Evolutionary conservation across 92 coral and sea anemone genomes (phyloP), one percentile per base, ranked within the genome.

Genomic region (Zoanthus sansibaricus): DNA sequence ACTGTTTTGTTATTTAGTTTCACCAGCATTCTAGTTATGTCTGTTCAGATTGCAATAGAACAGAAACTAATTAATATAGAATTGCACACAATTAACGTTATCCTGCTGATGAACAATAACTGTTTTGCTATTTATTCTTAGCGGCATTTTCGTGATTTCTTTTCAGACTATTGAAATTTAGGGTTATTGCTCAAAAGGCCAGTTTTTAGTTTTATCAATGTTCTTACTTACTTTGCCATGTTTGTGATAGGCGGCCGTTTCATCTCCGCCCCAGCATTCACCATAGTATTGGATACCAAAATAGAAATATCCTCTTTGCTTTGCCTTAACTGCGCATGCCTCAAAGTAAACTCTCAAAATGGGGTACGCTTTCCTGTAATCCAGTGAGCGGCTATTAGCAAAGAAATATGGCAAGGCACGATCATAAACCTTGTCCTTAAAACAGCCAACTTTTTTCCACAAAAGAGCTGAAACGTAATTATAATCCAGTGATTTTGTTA

Each of bases 381-480:
- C 85, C 45, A 80, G 6, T 1, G 8, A 64, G 49, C 75, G 75
- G 0, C 44, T 17, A 25, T 66, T 0, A 4, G 61, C 44, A 7
- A 45, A 64, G 20, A 3, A 13, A 4, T 10, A 17, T 14, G 85
- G 85, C 17, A 80, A 49, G 59, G 85, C 75, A 42, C 85, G 85
- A 46, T 45, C 66, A 25, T 37, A 67, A 16, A 62, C 7, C 30
- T 67, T 21, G 62, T 80, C 85, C 21, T 80, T 80, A 45, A 46
- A 80, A 62, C 85, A 80, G 30, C 85, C 85, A 33, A 80, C 62
- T 47, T 80, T 80, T 42, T 66, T 51, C 85, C 85, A 80, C 61
- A 13, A 62, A 64, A 80, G 0, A 45, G 85, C 85, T 80, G 62
- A 25, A 49, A 32, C 66, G 30, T 18, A 59, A 64, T 62, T 62